Evolutionary conservation across 2,797 vertebrate species (phyloP).

Genomic region (Pogoniulus pusillus): DNA sequence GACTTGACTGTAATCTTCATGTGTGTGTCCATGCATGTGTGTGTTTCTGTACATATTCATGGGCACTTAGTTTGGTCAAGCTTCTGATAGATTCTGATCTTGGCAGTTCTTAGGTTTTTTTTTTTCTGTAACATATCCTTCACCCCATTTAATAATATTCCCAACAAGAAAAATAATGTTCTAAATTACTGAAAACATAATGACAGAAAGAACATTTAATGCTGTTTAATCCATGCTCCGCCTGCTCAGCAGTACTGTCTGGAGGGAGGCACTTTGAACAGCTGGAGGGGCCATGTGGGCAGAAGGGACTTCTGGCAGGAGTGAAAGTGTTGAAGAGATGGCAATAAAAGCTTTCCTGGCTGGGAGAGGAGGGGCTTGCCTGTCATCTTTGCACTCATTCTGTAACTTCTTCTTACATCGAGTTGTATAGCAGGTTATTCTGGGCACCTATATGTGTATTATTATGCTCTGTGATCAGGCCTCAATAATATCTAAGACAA

Average conservation of each 20-base stretch:
- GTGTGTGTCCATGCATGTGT: neutral
- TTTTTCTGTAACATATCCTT: neutral
- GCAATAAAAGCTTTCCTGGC: slow-evolving; percentile 19
- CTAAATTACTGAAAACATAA: neutral
- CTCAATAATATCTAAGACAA: neutral
- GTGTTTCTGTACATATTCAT: neutral
- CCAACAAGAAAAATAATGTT: neutral
- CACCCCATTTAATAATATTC: neutral
- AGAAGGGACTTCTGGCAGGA: slow-evolving; percentile 16
- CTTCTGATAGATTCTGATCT: neutral
- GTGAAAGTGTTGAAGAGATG: slow-evolving; percentile 30
- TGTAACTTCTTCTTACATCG: neutral
- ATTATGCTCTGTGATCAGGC: neutral
- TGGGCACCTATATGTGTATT: neutral
- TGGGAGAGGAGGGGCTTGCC: neutral
- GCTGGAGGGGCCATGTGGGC: neutral
- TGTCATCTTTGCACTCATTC: neutral
- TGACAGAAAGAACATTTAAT: slow-evolving; percentile 1
- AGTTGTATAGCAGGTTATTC: neutral
- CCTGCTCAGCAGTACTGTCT: slow-evolving; percentile 43
- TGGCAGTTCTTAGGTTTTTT: neutral
- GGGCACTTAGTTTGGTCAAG: neutral
- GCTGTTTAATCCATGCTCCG: slow-evolving; percentile 11
- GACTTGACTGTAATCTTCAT: neutral
- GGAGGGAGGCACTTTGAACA: slow-evolving; percentile 45